A percentile compares a stretch with the other conserved stretches of the same genome.
Conservation (phyloP, 2,113 vertebrate species). For the Rattus norvegicus region DNA sequence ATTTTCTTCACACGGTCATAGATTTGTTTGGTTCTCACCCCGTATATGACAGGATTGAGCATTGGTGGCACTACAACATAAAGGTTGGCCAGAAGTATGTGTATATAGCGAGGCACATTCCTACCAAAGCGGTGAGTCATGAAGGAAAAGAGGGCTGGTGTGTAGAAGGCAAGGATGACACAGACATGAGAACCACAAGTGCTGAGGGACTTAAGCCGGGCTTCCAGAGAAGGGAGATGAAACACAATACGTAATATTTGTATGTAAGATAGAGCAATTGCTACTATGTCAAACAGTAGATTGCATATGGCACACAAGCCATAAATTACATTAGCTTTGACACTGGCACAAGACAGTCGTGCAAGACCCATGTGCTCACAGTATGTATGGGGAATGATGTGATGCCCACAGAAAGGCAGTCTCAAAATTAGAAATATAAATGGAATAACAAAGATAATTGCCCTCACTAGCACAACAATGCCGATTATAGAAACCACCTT, state of each 20-base stretch:
- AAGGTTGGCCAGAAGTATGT: constrained; percentile 75
- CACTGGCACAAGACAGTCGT: constrained; percentile 57
- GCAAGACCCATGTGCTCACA: constrained; percentile 76
- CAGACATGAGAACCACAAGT: constrained; percentile 77
- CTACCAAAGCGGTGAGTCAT: constrained; percentile 76
- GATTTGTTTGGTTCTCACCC: constrained; percentile 69
- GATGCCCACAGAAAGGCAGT: constrained; percentile 69
- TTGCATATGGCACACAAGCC: constrained; percentile 60
- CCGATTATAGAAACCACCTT: constrained; percentile 47
- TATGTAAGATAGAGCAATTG: constrained; percentile 50
- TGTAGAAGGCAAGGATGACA: constrained; percentile 74
- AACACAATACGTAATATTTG: constrained; percentile 54
- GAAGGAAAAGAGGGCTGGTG: constrained; percentile 76
- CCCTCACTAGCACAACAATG: constrained; percentile 32
- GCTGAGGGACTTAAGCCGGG: constrained; percentile 69
- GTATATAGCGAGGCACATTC: constrained; percentile 62
- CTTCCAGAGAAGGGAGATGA: constrained; percentile 36
- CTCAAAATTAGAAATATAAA: constrained; percentile 68
- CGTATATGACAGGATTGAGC: constrained; percentile 80
- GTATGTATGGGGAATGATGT: constrained; percentile 62
- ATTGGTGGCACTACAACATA: constrained; percentile 74
- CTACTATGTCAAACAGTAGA: constrained; percentile 65
- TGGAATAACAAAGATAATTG: constrained; percentile 54
- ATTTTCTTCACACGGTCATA: constrained; percentile 61
- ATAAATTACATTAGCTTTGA: constrained; percentile 59